These are phyloP conservation scores for Chydorus sphaericus DNA, from an alignment of 2,888 invertebrate species.

Conservation along the genomic window DNA sequence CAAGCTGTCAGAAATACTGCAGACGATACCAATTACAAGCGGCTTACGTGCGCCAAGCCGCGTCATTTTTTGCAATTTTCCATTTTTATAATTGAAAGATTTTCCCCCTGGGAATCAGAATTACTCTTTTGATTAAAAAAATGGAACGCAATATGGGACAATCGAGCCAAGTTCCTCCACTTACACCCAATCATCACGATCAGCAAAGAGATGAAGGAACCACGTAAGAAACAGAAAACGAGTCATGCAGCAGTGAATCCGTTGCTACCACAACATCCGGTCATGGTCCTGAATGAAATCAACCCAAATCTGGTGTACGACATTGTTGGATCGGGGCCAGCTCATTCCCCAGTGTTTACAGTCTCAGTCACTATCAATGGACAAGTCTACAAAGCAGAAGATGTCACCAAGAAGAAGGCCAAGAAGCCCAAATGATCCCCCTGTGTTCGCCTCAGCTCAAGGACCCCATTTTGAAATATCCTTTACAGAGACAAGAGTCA, in stretches of 20 bases:
- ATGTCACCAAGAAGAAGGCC: neutral
- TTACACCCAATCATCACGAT: too few relatives aligned
- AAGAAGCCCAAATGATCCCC: neutral
- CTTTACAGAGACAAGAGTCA: too few relatives aligned
- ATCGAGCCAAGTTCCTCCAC: too few relatives aligned
- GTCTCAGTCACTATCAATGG: neutral
- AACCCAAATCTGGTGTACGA: constrained; percentile 3
- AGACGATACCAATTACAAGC: too few relatives aligned
- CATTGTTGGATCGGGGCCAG: neutral
- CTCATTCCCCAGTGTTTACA: neutral
- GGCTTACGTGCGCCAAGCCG: too few relatives aligned
- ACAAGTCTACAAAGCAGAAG: neutral
- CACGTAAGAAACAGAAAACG: neutral
- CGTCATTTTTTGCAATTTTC: too few relatives aligned
- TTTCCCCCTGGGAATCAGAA: too few relatives aligned
- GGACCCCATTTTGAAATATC: neutral
- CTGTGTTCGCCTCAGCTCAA: neutral
- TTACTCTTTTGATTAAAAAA: too few relatives aligned
- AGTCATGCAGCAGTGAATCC: neutral
- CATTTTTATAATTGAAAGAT: too few relatives aligned
- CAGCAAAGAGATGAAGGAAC: too few relatives aligned
- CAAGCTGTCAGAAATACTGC: too few relatives aligned
- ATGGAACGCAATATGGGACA: too few relatives aligned
- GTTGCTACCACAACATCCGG: constrained; percentile 3
- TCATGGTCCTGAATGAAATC: constrained; percentile 8